Conservation (phyloP, 2,113 vertebrate genomes). For the Myiopsitta monachus region DNA sequence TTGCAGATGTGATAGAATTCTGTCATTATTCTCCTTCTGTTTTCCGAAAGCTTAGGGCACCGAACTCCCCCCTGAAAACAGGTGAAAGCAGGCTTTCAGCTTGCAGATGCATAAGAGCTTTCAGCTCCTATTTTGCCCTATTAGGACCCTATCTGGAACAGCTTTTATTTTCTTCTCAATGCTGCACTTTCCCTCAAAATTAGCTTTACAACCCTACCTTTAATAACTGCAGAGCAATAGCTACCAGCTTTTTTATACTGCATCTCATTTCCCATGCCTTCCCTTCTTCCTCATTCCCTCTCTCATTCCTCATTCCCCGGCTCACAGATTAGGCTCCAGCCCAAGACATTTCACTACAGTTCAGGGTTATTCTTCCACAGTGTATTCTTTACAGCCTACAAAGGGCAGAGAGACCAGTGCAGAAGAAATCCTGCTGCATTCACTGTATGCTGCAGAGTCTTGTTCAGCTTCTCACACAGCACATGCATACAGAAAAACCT, state of each 20-base stretch:
- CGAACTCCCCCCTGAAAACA: not conserved
- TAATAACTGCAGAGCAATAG: not conserved
- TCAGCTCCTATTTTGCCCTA: not conserved
- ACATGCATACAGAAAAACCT: not conserved
- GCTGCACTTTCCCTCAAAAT: not conserved
- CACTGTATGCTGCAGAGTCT: not conserved
- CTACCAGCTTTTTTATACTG: not conserved
- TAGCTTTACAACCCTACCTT: not conserved
- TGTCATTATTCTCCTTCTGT: not conserved
- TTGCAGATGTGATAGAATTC: not conserved
- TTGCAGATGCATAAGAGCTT: not conserved
- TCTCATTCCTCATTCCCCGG: not conserved
- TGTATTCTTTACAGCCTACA: not conserved
- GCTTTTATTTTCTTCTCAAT: not conserved
- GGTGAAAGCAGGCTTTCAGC: not conserved
- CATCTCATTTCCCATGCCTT: not conserved
- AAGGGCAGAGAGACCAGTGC: rapidly evolving
- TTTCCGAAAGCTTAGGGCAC: not conserved
- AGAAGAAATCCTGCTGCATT: not conserved
- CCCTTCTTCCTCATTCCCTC: not conserved
- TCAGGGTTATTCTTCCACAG: not conserved
- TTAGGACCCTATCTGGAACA: not conserved
- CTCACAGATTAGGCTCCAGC: not conserved
- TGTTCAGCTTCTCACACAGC: not conserved
- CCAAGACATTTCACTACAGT: not conserved